Evolutionary conservation across 2,888 invertebrate genomes (phyloP), one percentile per base, ranked within the genome.

Genomic region (Timema cristinae): DNA sequence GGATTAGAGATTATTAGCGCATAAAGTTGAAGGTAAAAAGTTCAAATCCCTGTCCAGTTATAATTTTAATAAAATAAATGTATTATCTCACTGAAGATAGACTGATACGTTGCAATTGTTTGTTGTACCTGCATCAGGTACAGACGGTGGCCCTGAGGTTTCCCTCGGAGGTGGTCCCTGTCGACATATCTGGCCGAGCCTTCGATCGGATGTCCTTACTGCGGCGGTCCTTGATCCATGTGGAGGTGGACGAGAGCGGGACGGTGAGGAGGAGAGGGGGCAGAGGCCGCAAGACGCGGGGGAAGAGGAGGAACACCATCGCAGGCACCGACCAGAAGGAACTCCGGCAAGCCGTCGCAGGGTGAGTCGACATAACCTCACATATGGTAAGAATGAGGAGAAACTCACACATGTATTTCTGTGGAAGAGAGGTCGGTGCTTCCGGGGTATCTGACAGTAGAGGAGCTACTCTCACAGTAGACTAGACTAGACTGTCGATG

Each of bases 271-370:
- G 90, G 80, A 86, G 91, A 77, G 85, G 91, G 78, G 90, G 90
- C 71, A 86, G 91, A 79, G 87, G 89, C 69, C 86, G 92, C 78
- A 90, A 91, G 83, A 90, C 91, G 76, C 87, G 93, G 77, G 91
- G 91, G 83, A 91, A 92, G 85, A 87, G 94, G 85, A 88, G 95
- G 82, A 95, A 95, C 84, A 95, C 95, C 79, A 91, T 95, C 81
- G 93, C 94, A 79, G 94, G 94, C 82, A 94, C 92, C 79, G 94
- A 94, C 86, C 91, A 93, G 81, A 93, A 92, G 85, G 94, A 94
- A 86, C 92, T 94, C 83, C 89, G 90, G 83, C 91, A 91, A 84
- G 93, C 93, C 80, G 87, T 92, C 80, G 91, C 90, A 84, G 91
- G 91, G 93, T 93, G 87, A 71, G 73, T 48, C 0, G 32, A 32